Evolutionary conservation across 2,888 invertebrate genomes (phyloP), one percentile per base, ranked within the genome.

Genomic region (Drosophila crucigera): DNA sequence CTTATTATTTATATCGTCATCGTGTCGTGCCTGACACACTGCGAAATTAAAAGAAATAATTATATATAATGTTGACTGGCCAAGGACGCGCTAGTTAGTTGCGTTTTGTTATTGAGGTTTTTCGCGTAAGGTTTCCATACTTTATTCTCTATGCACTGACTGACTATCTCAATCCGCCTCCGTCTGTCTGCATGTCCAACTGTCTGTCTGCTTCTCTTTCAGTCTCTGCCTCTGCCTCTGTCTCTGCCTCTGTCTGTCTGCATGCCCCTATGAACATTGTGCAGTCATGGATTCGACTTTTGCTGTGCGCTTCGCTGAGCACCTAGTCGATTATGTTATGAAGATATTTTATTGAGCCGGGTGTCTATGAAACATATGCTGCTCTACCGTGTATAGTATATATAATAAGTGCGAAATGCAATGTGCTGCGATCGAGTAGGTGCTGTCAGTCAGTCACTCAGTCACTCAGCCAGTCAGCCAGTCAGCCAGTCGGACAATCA

Each of bases 41-140:
- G 75, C 65, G 74, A 78, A 89, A 89, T 82, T 84, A 76, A 76
- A 82, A 76, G 67, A 85, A 69, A 89, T 89, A 85, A 85, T 86
- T 85, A 84, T 89, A 87, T 82, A 83, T 84, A 89, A 88, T 90
- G 83, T 56, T 73, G 75, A 73, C 73, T 82, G 73, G 68, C 82
- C 85, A 86, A 86, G 85, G 85, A 89, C 90, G 76, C 74, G 90
- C 78, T 84, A 78, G 80, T 84, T 87, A 82, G 82, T 73, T 73
- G 77, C 55, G 79, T 84, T 88, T 76, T 76, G 83, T 66, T 81
- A 73, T 73, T 75, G 84, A 80, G 72, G 77, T 68, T 76, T 83
- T 73, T 83, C 69, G 72, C 80, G 68, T 47, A 47, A 47, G 47
- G 47, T 80, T 88, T 82, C 65, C 77, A 71, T 78, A 68, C 69